phyloP scores from a whole-genome alignment of 2,797 vertebrate species.

The Tenualosa thibaudeaui region DNA sequence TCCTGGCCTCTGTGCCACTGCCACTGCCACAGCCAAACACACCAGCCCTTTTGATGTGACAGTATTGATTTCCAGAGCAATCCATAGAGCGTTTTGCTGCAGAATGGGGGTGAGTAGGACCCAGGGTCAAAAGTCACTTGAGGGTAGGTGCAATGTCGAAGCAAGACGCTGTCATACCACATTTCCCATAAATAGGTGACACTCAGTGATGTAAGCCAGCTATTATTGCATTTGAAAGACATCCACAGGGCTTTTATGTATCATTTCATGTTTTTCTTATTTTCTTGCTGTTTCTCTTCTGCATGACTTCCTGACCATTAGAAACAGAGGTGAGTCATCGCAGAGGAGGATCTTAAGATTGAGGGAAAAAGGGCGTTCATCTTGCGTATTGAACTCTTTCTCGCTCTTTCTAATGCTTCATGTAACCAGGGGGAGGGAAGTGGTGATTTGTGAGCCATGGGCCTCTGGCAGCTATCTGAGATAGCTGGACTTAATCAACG shows the following conservation, averaged over 20 bases:
- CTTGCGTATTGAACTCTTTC: not conserved
- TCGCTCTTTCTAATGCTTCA: not conserved
- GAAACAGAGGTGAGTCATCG: slow-evolving; percentile 32
- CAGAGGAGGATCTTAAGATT: not conserved
- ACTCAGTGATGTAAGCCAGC: slow-evolving; percentile 35
- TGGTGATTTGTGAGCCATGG: not conserved
- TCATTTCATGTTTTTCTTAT: slow-evolving; percentile 26
- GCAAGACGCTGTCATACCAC: slow-evolving; percentile 32
- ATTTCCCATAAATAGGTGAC: slow-evolving; percentile 41
- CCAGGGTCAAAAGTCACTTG: slow-evolving; percentile 34
- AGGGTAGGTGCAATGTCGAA: slow-evolving; percentile 35
- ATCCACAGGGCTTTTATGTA: slow-evolving; percentile 12
- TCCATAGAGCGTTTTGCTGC: slow-evolving; percentile 11
- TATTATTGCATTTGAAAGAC: slow-evolving; percentile 20
- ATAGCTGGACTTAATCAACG: not conserved
- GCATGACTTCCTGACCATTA: slow-evolving; percentile 14
- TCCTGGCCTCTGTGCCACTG: not conserved
- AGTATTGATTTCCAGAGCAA: not conserved
- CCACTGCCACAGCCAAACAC: not conserved
- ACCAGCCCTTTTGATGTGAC: not conserved
- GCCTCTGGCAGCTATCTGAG: not conserved
- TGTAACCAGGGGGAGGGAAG: not conserved
- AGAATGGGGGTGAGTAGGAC: not conserved
- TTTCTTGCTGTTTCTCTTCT: not conserved
- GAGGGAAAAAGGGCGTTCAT: not conserved